These are phyloP conservation scores for Siniperca knerii DNA, from an alignment of 2,113 vertebrate species.

Conservation along the genomic window DNA sequence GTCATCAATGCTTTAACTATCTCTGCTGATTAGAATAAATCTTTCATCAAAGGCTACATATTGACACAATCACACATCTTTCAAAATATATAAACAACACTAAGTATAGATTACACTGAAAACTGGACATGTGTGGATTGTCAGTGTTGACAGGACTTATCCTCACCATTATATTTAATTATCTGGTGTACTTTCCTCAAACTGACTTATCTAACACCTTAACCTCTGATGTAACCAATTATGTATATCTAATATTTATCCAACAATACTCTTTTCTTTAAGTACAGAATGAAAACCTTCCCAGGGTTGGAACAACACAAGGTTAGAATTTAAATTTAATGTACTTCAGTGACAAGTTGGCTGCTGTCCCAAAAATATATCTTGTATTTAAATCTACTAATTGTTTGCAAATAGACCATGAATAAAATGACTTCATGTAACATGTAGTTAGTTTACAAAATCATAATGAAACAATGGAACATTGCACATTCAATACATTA, in stretches of 20 bases:
- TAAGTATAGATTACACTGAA: not conserved
- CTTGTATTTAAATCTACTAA: not conserved
- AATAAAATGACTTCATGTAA: not conserved
- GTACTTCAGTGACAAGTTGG: too few relatives aligned
- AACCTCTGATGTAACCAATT: not conserved
- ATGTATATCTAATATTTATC: not conserved
- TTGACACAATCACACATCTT: not conserved
- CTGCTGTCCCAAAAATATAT: not conserved
- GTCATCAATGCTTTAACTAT: not conserved
- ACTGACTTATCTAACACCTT: not conserved
- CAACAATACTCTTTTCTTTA: not conserved
- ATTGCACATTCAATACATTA: slow-evolving; percentile 11
- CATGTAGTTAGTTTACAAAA: slow-evolving; percentile 1
- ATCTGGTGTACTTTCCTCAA: not conserved
- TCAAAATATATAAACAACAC: not conserved
- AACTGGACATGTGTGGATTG: not conserved
- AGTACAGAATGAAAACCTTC: slow-evolving; percentile 1
- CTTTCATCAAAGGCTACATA: not conserved
- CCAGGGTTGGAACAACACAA: not conserved
- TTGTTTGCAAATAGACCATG: not conserved
- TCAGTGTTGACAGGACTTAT: not conserved
- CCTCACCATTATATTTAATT: not conserved
- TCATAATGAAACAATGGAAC: not conserved
- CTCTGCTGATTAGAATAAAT: not conserved
- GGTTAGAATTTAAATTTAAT: not conserved